Percentiles rank a stretch among this genome's conserved stretches.
These are phyloP conservation scores for Myotis pilosus DNA, from an alignment of 2,797 vertebrate species.

Conservation along the genomic window DNA sequence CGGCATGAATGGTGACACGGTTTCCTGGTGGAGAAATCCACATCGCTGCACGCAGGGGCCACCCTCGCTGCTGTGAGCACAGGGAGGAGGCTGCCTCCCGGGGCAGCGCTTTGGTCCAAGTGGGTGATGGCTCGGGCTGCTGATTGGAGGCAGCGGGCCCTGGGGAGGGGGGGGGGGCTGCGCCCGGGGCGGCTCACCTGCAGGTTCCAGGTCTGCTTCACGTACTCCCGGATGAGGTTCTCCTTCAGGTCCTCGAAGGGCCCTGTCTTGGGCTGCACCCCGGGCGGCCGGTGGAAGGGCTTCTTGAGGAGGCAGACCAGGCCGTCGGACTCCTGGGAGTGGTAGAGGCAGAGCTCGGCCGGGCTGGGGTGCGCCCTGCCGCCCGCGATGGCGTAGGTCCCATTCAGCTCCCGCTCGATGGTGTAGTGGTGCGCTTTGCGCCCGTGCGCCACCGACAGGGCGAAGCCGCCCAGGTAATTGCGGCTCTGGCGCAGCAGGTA, in stretches of 20 bases:
- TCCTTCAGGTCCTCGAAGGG: slow-evolving; percentile 97
- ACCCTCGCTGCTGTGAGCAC: neutral
- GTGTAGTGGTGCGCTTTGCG: slow-evolving; percentile 94
- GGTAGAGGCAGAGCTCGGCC: slow-evolving; percentile 91
- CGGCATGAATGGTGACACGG: rapidly evolving
- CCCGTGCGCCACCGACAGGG: slow-evolving; percentile 89
- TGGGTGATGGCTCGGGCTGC: too few species aligned
- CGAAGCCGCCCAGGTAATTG: slow-evolving; percentile 94
- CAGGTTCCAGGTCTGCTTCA: slow-evolving; percentile 95
- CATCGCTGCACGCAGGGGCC: rapidly evolving
- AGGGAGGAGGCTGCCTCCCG: neutral
- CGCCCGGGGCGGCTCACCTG: slow-evolving; percentile 82
- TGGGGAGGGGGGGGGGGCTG: too few species aligned
- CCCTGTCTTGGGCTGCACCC: slow-evolving; percentile 94
- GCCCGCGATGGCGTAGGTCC: slow-evolving; percentile 92
- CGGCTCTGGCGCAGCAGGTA: slow-evolving; percentile 95
- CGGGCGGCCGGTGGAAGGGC: slow-evolving; percentile 90
- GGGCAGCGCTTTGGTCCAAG: neutral
- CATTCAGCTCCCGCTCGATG: slow-evolving; percentile 92
- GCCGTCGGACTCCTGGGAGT: slow-evolving; percentile 92
- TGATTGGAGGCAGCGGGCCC: neutral
- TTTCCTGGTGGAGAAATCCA: neutral
- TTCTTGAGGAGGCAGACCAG: slow-evolving; percentile 92
- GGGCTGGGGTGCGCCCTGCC: slow-evolving; percentile 91
- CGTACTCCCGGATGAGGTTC: slow-evolving; percentile 94